A percentile compares a stretch with the other conserved stretches of the same genome.
Evolutionary conservation across 2,113 vertebrate species (phyloP).

Genomic region (Cnemophilus loriae): DNA sequence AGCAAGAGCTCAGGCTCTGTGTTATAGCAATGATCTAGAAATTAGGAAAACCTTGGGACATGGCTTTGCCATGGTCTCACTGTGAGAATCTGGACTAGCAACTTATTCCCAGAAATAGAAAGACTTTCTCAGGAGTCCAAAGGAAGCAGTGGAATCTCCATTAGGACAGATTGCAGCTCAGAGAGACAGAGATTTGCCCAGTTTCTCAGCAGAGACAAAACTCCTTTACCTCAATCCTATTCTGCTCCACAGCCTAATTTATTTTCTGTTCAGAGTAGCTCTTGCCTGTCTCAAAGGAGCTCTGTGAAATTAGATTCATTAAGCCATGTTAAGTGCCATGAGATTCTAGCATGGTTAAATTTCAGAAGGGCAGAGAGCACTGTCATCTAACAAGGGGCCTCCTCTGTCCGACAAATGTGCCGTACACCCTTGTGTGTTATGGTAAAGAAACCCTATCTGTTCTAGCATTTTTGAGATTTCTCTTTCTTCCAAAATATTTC

Average conservation of each 20-base stretch:
- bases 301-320: conserved; percentile 33
- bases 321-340: not conserved
- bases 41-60: not conserved
- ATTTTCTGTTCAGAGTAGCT: not conserved
- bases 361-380: not conserved
- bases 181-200: not conserved
- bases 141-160: not conserved
- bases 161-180: not conserved
- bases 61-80: not conserved
- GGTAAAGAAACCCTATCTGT: not conserved
- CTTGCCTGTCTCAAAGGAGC: conserved; percentile 8
- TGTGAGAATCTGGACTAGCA: not conserved
- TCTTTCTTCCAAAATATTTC: not conserved
- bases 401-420: not conserved
- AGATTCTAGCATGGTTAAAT: not conserved
- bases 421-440: not conserved
- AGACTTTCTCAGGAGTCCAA: not conserved
- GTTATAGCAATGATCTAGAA: not conserved
- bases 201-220: not conserved
- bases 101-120: not conserved
- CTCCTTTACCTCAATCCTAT: not conserved
- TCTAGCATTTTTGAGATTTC: not conserved
- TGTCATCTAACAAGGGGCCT: not conserved
- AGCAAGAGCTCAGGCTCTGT: not conserved
- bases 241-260: not conserved